Percentiles rank a stretch among this genome's conserved stretches.
These are phyloP conservation scores for Dryococelus australis DNA, from an alignment of 2,888 invertebrate genomes.

Conservation along the genomic window DNA sequence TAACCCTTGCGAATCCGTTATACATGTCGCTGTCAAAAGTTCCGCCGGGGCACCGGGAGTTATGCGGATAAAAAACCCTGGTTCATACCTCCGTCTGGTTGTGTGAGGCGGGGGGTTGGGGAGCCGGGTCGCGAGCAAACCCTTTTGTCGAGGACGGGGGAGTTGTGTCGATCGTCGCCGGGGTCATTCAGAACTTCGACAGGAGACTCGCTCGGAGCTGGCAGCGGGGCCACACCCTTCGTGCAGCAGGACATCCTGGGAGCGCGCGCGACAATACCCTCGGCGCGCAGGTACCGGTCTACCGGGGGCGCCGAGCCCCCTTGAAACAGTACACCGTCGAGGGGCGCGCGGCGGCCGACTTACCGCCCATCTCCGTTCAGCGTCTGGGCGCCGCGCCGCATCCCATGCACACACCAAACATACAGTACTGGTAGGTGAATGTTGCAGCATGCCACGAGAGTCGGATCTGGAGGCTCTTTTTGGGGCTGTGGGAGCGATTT, in stretches of 20 bases:
- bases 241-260: background rate
- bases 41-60: background rate
- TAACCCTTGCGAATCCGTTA: background rate
- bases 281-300: constrained; percentile 20
- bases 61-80: background rate
- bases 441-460: too few species aligned
- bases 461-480: too few species aligned
- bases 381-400: too few species aligned
- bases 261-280: background rate
- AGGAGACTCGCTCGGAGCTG: background rate
- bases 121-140: background rate
- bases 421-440: too few species aligned
- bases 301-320: background rate
- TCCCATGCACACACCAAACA: too few species aligned
- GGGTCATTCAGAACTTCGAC: background rate
- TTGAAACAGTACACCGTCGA: background rate
- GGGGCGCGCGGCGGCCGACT: too few species aligned
- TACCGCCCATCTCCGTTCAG: too few species aligned
- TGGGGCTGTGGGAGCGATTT: too few species aligned
- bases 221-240: background rate
- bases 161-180: background rate
- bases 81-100: background rate
- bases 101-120: background rate
- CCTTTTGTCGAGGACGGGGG: constrained; percentile 17
- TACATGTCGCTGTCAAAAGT: background rate